Conservation (phyloP, 2,113 vertebrate species). For the Cardinalis cardinalis region DNA sequence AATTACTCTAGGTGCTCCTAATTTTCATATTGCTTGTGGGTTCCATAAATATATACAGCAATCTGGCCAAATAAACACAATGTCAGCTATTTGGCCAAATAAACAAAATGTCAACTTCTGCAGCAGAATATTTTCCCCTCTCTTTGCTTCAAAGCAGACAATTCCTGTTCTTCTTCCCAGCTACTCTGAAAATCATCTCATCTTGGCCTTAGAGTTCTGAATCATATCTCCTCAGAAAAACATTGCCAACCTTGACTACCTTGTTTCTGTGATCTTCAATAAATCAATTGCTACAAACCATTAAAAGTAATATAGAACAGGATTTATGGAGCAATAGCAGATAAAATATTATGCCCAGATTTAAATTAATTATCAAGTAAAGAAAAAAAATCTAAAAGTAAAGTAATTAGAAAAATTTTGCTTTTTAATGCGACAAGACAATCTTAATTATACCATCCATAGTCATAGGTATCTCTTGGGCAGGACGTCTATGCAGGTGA, state of each 20-base stretch:
- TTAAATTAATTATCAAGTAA: background rate
- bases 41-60: background rate
- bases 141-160: background rate
- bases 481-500: background rate
- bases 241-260: background rate
- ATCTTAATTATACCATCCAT: background rate
- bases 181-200: background rate
- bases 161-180: background rate
- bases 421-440: fast-evolving
- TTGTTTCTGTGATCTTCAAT: background rate
- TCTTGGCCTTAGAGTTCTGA: background rate
- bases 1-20: background rate
- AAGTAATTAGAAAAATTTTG: background rate
- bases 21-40: background rate
- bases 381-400: background rate
- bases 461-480: background rate
- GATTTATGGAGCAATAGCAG: background rate
- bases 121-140: background rate
- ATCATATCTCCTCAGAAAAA: background rate
- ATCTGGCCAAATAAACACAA: background rate
- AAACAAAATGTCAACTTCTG: background rate
- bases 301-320: background rate
- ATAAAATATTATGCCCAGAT: background rate
- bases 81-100: background rate
- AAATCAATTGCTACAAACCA: background rate